phyloP scores from a whole-genome alignment of 2,113 vertebrate genomes.

The Semicossyphus pulcher region DNA sequence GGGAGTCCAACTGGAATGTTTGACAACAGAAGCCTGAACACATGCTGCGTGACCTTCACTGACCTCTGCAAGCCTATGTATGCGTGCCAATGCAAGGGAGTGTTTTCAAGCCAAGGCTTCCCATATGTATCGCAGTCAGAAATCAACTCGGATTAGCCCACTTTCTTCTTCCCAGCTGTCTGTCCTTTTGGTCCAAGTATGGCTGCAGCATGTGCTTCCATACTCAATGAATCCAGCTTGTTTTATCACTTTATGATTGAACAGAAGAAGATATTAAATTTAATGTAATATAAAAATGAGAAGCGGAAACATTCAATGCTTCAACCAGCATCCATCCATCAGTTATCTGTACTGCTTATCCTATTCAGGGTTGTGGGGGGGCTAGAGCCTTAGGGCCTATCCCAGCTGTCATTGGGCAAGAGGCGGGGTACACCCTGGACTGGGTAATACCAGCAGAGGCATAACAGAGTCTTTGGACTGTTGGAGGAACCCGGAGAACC shows the following conservation, averaged over 20 bases:
- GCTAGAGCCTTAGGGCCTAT: no score
- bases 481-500: no score
- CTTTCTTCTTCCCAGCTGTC: not conserved
- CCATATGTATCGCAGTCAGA: not conserved
- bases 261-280: not conserved
- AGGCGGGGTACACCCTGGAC: no score
- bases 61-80: conserved; percentile 9
- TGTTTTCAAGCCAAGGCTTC: conserved; percentile 4
- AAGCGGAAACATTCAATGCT: no score
- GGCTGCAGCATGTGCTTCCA: not conserved
- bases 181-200: not conserved
- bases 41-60: conserved; percentile 34
- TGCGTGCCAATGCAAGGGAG: conserved; percentile 1
- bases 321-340: no score
- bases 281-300: not conserved
- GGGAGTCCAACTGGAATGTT: conserved; percentile 29
- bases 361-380: no score
- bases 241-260: not conserved
- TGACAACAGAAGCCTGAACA: conserved; percentile 45
- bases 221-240: not conserved
- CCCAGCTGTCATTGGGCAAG: no score
- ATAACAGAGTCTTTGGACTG: no score
- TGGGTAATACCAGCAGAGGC: no score
- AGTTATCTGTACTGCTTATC: no score
- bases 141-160: not conserved